Conservation (phyloP, 2,113 vertebrate species). For the Solenodon paradoxus region DNA sequence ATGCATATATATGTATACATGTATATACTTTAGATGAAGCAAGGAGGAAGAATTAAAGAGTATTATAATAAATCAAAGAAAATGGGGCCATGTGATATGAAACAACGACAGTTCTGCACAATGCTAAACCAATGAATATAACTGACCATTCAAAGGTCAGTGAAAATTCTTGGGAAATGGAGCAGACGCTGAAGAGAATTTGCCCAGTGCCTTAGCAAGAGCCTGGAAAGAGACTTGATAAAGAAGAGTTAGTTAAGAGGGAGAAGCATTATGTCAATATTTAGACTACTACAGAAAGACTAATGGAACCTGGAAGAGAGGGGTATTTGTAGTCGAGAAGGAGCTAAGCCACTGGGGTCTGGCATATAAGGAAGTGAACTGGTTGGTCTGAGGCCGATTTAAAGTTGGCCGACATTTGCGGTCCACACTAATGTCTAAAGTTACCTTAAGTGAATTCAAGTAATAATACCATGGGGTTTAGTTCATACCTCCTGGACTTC, state of each 20-base stretch:
- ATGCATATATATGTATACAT: no score
- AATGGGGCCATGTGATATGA: rapidly evolving
- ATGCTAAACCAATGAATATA: not conserved
- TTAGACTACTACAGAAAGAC: slow-evolving; percentile 73
- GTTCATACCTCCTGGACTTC: not conserved
- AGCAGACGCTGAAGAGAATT: not conserved
- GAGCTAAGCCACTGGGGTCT: not conserved
- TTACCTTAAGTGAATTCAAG: not conserved
- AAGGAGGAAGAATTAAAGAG: not conserved
- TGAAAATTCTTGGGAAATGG: not conserved
- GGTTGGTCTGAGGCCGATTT: not conserved
- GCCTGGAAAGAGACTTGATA: slow-evolving; percentile 57
- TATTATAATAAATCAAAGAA: not conserved
- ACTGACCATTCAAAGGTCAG: not conserved
- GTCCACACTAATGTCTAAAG: not conserved
- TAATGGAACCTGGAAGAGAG: slow-evolving; percentile 64
- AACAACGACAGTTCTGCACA: not conserved
- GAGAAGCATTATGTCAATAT: slow-evolving; percentile 73
- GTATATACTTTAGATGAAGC: not conserved
- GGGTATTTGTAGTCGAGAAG: slow-evolving; percentile 55
- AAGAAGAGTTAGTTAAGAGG: slow-evolving; percentile 51
- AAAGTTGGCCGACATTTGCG: not conserved
- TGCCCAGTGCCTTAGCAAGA: slow-evolving; percentile 43
- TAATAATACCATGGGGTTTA: rapidly evolving
- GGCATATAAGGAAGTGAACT: not conserved